phyloP scores from a whole-genome alignment of 2,113 vertebrate species.

The Diadophis punctatus region DNA sequence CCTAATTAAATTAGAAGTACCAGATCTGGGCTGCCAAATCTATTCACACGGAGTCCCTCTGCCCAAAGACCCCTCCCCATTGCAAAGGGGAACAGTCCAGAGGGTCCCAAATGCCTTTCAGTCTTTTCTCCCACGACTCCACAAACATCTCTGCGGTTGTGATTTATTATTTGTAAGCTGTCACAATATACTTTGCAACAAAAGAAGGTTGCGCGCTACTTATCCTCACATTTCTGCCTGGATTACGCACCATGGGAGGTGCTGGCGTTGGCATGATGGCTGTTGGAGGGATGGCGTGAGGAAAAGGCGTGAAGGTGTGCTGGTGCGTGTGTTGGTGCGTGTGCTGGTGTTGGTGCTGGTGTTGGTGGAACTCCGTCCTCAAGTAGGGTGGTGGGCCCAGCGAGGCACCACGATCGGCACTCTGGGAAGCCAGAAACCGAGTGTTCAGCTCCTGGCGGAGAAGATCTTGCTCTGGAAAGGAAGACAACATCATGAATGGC shows the following conservation, averaged over 20 bases:
- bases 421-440: slow-evolving; percentile 95
- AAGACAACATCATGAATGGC: slow-evolving; percentile 11
- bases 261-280: slow-evolving; percentile 98
- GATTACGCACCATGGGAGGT: slow-evolving; percentile 99
- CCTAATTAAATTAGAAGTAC: background rate
- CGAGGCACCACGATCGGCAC: slow-evolving; percentile 91
- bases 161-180: background rate
- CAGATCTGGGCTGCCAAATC: background rate
- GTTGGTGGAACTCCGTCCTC: slow-evolving; percentile 98
- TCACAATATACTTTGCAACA: slow-evolving; percentile 21
- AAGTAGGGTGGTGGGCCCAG: slow-evolving; percentile 94
- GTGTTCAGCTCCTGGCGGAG: slow-evolving; percentile 97
- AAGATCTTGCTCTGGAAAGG: slow-evolving; percentile 89
- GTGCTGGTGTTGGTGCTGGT: slow-evolving; percentile 92
- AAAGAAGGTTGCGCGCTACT: slow-evolving; percentile 78
- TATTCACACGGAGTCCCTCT: background rate
- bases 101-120: background rate
- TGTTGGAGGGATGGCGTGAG: slow-evolving; percentile 87
- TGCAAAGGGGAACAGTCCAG: background rate
- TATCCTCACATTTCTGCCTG: slow-evolving; percentile 98
- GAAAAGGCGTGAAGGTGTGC: slow-evolving; percentile 98
- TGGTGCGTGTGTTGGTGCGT: slow-evolving; percentile 99
- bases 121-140: background rate
- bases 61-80: background rate
- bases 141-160: background rate